Evolutionary conservation across 2,113 vertebrate genomes (phyloP).

Genomic region (Procapra przewalskii): DNA sequence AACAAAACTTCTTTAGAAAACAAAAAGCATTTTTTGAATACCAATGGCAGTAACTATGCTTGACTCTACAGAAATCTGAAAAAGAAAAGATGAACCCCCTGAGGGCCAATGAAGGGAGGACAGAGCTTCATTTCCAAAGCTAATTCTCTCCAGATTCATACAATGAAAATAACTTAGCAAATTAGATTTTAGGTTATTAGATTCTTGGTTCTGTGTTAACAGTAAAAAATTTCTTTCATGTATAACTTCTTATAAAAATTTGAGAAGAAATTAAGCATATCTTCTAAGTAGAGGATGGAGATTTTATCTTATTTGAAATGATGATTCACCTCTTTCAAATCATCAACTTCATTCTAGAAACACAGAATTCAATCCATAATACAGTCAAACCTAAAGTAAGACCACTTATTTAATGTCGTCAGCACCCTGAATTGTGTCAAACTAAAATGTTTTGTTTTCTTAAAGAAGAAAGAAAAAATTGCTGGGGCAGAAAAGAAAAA

Average conservation of each 20-base stretch:
- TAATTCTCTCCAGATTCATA: not conserved
- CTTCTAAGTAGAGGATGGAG: not conserved
- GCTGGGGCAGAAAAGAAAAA: not conserved
- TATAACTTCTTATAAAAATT: not conserved
- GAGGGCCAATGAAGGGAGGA: not conserved
- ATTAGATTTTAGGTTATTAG: not conserved
- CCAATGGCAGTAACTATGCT: not conserved
- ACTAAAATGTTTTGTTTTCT: not conserved
- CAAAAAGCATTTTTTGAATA: not conserved
- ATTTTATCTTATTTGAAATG: not conserved
- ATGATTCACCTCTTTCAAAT: not conserved
- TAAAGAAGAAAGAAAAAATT: not conserved
- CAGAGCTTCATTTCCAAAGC: not conserved
- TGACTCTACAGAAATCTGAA: not conserved
- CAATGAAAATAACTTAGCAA: not conserved
- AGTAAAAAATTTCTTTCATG: not conserved
- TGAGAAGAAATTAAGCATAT: slow-evolving; percentile 3
- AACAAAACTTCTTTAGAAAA: not conserved
- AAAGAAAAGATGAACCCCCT: not conserved
- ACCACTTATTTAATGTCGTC: not conserved
- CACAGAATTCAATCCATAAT: not conserved
- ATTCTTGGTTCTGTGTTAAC: not conserved
- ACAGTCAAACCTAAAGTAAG: not conserved
- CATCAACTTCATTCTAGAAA: not conserved
- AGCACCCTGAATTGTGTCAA: not conserved